Conservation (phyloP, 2,797 vertebrate species). For the Notamacropus eugenii region DNA sequence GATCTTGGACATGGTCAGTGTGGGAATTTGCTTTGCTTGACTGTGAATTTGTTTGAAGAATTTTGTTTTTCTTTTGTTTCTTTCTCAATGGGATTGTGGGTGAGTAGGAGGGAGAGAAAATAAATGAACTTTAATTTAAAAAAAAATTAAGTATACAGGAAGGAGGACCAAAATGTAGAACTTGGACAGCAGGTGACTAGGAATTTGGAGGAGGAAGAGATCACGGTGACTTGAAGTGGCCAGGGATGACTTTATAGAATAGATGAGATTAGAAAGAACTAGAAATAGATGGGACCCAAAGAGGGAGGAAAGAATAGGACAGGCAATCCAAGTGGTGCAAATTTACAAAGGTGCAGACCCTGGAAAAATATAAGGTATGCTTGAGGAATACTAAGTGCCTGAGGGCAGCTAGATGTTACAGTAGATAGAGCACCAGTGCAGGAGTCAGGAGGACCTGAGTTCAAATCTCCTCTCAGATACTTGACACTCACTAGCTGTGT, state of each 20-base stretch:
- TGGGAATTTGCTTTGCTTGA: neutral
- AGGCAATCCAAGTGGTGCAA: neutral
- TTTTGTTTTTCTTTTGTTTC: neutral
- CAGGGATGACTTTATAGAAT: neutral
- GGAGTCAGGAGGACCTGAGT: no score
- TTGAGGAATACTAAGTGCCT: neutral
- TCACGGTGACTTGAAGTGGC: fast-evolving
- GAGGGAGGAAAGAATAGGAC: neutral
- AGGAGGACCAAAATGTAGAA: neutral
- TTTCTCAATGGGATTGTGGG: neutral
- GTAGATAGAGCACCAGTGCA: no score
- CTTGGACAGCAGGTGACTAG: neutral
- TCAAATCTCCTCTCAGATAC: no score
- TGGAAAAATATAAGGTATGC: neutral
- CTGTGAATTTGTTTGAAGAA: neutral
- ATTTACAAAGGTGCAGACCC: neutral
- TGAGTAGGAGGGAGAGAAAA: neutral
- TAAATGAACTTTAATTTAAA: neutral
- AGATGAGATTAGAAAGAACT: neutral
- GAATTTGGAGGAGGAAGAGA: neutral
- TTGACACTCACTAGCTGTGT: no score
- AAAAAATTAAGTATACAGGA: neutral
- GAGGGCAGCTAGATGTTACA: no score
- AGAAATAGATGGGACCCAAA: neutral
- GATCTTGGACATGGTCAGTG: neutral